Evolutionary conservation across 2,797 vertebrate species (phyloP), one percentile per base, ranked within the genome.

Genomic region (Bradypus variegatus): DNA sequence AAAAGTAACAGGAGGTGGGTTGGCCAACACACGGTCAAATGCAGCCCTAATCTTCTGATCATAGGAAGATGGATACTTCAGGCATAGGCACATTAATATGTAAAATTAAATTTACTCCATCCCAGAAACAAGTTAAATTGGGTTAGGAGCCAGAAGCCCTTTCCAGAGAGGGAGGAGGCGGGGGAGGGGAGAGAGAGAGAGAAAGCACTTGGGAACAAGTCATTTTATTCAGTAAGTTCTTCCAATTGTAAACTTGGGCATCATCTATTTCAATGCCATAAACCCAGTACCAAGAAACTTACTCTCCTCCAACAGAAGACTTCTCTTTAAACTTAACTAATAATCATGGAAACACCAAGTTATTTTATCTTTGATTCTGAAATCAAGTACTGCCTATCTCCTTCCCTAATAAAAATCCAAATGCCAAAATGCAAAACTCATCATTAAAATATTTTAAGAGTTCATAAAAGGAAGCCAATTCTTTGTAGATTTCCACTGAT

Each of bases 71-170:
- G 62, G 29, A 6, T 12, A 31, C 36, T 91, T 90, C 64, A 64
- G 5, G 55, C 4, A 67, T 13, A 72, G 31, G 11, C 15, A 58
- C 41, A 92, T 86, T 36, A 78, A 92, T 55, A 25, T 79, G 27
- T 1, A 58, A 67, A 93, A 2, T 8, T 13, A 50, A 88, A 91
- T 91, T 72, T 88, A 29, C 19, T 83, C 67, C 65, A n/a, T 89
- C 82, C 86, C 85, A 86, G 90, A 94, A 77, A 83, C 50, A 88
- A 85, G 58, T 60, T 88, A 84, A 75, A 84, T 91, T 77, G 85
- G 55, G n/a, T 93, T 93, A 90, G 67, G 64, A 78, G 29, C 38
- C n/a, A 91, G 9, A 72, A 15, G 60, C 13, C 38, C 38, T 33
- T 86, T 65, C 75, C 41, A 85, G 25, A 62, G 10, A 87, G 3